These are phyloP conservation scores for Acrocyrtus sp. DNA, from an alignment of 2,888 invertebrate species.

Conservation along the genomic window DNA sequence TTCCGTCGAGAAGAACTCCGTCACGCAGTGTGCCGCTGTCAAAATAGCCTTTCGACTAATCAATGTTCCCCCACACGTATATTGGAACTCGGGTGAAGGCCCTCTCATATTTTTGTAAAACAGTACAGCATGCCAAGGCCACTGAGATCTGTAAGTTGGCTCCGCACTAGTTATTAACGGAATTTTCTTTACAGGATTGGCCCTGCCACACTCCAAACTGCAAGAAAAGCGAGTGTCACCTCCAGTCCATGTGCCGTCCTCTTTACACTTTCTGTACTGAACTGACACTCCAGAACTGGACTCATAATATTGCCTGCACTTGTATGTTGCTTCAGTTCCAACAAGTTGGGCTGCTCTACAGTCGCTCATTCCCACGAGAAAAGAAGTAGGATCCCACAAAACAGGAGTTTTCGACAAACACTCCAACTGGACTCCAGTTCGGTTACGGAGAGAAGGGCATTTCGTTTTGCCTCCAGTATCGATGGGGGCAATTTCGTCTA, in stretches of 20 bases:
- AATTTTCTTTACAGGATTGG: slow-evolving; percentile 45
- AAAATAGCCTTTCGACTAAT: slow-evolving; percentile 64
- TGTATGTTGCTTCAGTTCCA: slow-evolving; percentile 58
- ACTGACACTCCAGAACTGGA: slow-evolving; percentile 42
- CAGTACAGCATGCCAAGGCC: slow-evolving; percentile 76
- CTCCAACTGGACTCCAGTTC: slow-evolving; percentile 33
- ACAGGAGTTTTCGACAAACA: slow-evolving; percentile 41
- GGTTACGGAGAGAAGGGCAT: slow-evolving; percentile 29
- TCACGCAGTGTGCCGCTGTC: slow-evolving; percentile 60
- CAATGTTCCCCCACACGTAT: slow-evolving; percentile 75
- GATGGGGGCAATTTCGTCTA: neutral
- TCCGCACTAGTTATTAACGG: slow-evolving; percentile 53
- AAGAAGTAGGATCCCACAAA: slow-evolving; percentile 22
- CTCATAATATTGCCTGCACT: slow-evolving; percentile 56
- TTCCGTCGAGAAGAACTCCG: slow-evolving; percentile 30
- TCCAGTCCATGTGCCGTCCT: slow-evolving; percentile 59
- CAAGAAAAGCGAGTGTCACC: slow-evolving; percentile 51
- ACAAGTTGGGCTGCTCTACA: slow-evolving; percentile 30
- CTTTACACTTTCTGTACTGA: slow-evolving; percentile 55
- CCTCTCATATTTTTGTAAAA: slow-evolving; percentile 20
- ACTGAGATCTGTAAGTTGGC: slow-evolving; percentile 70
- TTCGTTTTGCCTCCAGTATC: neutral
- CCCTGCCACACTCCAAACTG: slow-evolving; percentile 53
- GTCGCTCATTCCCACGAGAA: slow-evolving; percentile 19
- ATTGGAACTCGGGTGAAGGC: slow-evolving; percentile 66